These are phyloP conservation scores for Probaryconus sp. DNA, from an alignment of 1,140 invertebrate genomes.

Conservation along the genomic window DNA sequence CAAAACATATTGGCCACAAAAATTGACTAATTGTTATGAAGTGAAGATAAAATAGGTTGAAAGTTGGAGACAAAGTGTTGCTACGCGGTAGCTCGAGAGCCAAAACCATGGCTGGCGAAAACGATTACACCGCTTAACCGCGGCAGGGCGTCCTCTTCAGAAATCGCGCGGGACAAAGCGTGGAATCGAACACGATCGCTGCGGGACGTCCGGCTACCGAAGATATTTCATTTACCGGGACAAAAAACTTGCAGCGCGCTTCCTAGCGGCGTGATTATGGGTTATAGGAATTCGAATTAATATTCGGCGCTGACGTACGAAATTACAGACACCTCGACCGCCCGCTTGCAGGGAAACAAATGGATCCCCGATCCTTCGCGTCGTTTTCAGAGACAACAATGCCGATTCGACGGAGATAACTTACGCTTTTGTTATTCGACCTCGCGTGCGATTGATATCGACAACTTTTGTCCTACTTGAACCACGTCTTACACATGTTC, in stretches of 20 bases:
- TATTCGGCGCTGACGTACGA: conserved; percentile 78
- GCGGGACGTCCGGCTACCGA: conserved; percentile 73
- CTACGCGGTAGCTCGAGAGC: conserved; percentile 49
- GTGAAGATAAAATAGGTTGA: too few relatives aligned
- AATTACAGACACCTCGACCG: conserved; percentile 71
- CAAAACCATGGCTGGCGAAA: conserved; percentile 65
- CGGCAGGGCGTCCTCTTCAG: conserved; percentile 70
- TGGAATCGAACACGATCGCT: conserved; percentile 71
- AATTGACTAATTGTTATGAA: too few relatives aligned
- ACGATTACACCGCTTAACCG: conserved; percentile 73
- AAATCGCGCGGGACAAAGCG: conserved; percentile 70
- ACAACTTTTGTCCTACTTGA: neutral
- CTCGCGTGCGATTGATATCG: too few relatives aligned
- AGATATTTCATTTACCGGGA: conserved; percentile 75
- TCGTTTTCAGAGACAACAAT: conserved; percentile 69
- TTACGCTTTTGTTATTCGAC: conserved; percentile 1
- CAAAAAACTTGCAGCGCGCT: conserved; percentile 67
- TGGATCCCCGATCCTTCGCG: conserved; percentile 72
- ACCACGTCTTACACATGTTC: too few relatives aligned
- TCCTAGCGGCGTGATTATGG: conserved; percentile 51
- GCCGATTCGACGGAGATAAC: conserved; percentile 38
- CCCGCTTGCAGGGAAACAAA: conserved; percentile 74
- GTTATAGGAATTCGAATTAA: conserved; percentile 78
- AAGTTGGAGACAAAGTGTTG: conserved; percentile 6
- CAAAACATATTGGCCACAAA: too few relatives aligned